Evolutionary conservation across 2,113 vertebrate genomes (phyloP), one percentile per base, ranked within the genome.

Genomic region (Cyphomyrus discorhynchus): DNA sequence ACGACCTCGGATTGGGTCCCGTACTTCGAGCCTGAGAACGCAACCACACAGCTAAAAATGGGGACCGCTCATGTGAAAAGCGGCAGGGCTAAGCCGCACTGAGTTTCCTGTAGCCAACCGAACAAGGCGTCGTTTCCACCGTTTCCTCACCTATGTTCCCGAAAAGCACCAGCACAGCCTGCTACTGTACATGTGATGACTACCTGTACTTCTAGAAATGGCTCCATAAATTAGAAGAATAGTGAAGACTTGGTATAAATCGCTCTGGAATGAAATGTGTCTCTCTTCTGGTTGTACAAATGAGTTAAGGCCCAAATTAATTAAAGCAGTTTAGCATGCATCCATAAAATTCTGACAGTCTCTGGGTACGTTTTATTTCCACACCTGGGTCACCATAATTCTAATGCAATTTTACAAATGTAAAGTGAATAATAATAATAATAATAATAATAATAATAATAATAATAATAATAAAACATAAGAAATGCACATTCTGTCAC

Each of bases 401-500:
- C 10, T 8, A 17, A 74, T 77, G 58, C 56, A 52, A 95, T 92
- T 90, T 94, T 93, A 93, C 93, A 95, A 92, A 90, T 92, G 94
- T 92, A 94, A 93, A 84, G 49, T 24, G 92, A 89, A 58, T 62
- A 62, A 62, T 58, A 58, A 42, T 35, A 91, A 92, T 74, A 13
- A 74, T 70, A 70, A 70, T 70, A 35, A 31, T 58, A 89, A 92
- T 92, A 49, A 52, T 35, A 35, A 35, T 35, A 91, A 92, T 74
- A 13, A 74, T 74, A 74, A 74, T 74, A 35, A 31, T 58, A 89
- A 92, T 92, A 49, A 53, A 87, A 27, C 13, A n/a, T 15, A 50
- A 93, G 92, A 91, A 95, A 94, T 93, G 86, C 95, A 93, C 92
- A 93, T 94, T 94, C 93, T 94, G 91, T 93, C 86, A 95, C 91